Evolutionary conservation across 2,888 invertebrate species (phyloP).

Genomic region (Philereme transversata): DNA sequence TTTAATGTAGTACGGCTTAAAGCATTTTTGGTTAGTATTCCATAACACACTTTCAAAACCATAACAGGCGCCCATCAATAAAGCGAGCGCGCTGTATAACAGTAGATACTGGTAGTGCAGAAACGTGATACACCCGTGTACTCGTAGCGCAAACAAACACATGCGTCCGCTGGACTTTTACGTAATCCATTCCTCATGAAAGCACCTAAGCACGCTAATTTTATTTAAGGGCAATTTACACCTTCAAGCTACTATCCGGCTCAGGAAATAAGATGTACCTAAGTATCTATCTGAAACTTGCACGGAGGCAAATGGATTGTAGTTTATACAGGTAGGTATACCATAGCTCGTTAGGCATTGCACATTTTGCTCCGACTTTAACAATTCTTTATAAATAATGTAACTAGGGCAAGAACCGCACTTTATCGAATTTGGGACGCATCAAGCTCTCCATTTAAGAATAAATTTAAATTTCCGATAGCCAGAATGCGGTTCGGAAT

Average conservation of each 20-base stretch:
- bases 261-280: neutral
- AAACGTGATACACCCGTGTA: conserved; percentile 46
- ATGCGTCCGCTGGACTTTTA: conserved; percentile 30
- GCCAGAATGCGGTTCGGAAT: conserved; percentile 25
- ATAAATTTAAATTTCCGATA: conserved; percentile 31
- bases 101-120: conserved; percentile 37
- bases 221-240: conserved; percentile 19
- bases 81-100: conserved; percentile 31
- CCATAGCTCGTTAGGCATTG: too few species aligned
- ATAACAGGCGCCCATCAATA: conserved; percentile 17
- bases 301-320: too few species aligned
- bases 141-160: conserved; percentile 12
- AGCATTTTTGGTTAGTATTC: too few species aligned
- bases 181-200: conserved; percentile 23
- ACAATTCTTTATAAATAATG: neutral
- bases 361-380: too few species aligned
- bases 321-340: too few species aligned
- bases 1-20: too few species aligned
- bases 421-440: conserved; percentile 16
- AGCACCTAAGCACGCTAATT: conserved; percentile 21
- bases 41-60: neutral
- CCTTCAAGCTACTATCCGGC: neutral
- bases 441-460: conserved; percentile 22
- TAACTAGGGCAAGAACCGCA: neutral
- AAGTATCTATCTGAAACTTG: neutral